phyloP scores from a whole-genome alignment of 2,888 invertebrate species.

The Galeopsomyia nigrocyanea region DNA sequence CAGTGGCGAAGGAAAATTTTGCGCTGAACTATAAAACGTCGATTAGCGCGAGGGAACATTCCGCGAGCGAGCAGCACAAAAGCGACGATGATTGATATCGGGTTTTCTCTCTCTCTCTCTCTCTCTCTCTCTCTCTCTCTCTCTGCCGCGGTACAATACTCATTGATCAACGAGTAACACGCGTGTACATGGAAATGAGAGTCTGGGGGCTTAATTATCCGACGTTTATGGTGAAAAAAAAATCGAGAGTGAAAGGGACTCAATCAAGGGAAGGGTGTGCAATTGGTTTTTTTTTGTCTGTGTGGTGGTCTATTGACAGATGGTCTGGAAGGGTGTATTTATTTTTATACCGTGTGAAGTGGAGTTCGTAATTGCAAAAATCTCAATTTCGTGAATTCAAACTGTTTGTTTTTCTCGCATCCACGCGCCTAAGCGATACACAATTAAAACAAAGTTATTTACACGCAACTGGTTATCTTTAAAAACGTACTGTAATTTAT shows the following conservation, averaged over 20 bases:
- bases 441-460: no score
- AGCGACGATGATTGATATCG: constrained; percentile 29
- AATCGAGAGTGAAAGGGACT: constrained; percentile 35
- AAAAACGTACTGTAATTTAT: no score
- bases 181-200: neutral
- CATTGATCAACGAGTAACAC: constrained; percentile 27
- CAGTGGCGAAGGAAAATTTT: no score
- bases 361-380: no score
- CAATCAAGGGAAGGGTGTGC: constrained; percentile 25
- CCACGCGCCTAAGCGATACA: no score
- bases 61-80: neutral
- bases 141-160: constrained; percentile 16
- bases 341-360: no score
- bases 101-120: neutral
- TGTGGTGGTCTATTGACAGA: constrained; percentile 2
- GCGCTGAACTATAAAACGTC: no score
- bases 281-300: neutral
- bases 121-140: neutral
- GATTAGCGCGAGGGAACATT: no score
- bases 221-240: constrained; percentile 13
- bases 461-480: no score
- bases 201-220: constrained; percentile 27
- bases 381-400: no score
- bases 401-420: no score
- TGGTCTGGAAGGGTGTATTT: neutral